Evolutionary conservation across 1,140 invertebrate genomes (phyloP).

Genomic region (Bradysia coprophila): DNA sequence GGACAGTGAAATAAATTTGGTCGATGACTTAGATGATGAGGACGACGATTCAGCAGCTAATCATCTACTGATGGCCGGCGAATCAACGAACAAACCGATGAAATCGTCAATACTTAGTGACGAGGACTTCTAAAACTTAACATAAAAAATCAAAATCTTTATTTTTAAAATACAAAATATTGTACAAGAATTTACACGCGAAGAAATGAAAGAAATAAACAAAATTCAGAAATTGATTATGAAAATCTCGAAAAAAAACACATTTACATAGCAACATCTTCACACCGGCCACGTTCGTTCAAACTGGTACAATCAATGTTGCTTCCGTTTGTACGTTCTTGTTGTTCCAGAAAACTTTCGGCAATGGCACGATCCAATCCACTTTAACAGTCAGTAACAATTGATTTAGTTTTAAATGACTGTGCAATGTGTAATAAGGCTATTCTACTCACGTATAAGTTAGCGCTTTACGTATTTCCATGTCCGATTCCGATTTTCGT

Average conservation of each 20-base stretch:
- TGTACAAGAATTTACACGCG: too few relatives aligned
- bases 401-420: too few relatives aligned
- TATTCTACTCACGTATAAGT: too few relatives aligned
- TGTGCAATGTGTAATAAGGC: too few relatives aligned
- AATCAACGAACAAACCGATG: slow-evolving; percentile 13
- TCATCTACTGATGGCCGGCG: slow-evolving; percentile 17
- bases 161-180: too few relatives aligned
- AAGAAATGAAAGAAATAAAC: too few relatives aligned
- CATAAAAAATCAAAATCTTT: too few relatives aligned
- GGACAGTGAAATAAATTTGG: slow-evolving; percentile 19
- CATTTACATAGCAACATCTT: not conserved
- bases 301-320: not conserved
- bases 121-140: slow-evolving; percentile 20
- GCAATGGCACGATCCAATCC: not conserved
- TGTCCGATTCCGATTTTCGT: not conserved
- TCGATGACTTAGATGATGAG: slow-evolving; percentile 13
- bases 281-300: not conserved
- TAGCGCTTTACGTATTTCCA: not conserved
- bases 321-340: not conserved
- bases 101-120: slow-evolving; percentile 16
- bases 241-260: too few relatives aligned
- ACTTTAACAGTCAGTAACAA: too few relatives aligned
- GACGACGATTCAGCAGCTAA: slow-evolving; percentile 22
- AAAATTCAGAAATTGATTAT: too few relatives aligned
- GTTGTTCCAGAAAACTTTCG: not conserved